Evolutionary conservation across 2,113 vertebrate species (phyloP).

Genomic region (Archilochus colubris): DNA sequence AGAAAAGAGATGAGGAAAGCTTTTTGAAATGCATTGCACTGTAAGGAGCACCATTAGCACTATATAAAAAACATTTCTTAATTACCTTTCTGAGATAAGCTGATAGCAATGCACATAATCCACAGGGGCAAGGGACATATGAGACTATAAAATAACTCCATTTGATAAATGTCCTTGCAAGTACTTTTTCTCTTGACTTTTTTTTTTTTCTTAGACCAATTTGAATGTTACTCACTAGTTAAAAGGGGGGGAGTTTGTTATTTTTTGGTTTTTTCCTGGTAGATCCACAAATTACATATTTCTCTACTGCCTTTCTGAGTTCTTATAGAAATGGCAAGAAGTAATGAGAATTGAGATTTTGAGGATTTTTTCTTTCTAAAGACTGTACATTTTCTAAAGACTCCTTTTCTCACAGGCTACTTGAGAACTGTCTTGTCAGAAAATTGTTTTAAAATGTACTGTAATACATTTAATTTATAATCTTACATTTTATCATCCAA

Average conservation of each 20-base stretch:
- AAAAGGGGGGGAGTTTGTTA: neutral
- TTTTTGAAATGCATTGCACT: slow-evolving; percentile 2
- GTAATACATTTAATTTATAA: neutral
- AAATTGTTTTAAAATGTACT: neutral
- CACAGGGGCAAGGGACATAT: neutral
- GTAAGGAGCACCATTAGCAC: slow-evolving; percentile 10
- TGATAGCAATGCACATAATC: slow-evolving; percentile 14
- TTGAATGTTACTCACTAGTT: neutral
- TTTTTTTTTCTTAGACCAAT: neutral
- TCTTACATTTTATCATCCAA: neutral
- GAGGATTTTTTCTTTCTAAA: neutral
- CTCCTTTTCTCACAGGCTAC: neutral
- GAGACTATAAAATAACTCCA: neutral
- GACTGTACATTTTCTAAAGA: neutral
- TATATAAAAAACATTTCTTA: slow-evolving; percentile 44
- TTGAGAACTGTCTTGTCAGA: neutral
- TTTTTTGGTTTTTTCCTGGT: neutral
- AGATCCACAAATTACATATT: neutral
- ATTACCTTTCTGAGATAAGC: slow-evolving; percentile 28
- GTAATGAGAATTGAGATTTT: neutral
- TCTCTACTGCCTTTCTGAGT: neutral
- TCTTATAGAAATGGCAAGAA: neutral
- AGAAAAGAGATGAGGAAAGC: neutral
- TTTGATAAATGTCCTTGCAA: slow-evolving; percentile 6
- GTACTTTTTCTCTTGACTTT: neutral